Evolutionary conservation across 1,140 invertebrate species (phyloP), one percentile per base, ranked within the genome.

Genomic region (Arctopsyche grandis): DNA sequence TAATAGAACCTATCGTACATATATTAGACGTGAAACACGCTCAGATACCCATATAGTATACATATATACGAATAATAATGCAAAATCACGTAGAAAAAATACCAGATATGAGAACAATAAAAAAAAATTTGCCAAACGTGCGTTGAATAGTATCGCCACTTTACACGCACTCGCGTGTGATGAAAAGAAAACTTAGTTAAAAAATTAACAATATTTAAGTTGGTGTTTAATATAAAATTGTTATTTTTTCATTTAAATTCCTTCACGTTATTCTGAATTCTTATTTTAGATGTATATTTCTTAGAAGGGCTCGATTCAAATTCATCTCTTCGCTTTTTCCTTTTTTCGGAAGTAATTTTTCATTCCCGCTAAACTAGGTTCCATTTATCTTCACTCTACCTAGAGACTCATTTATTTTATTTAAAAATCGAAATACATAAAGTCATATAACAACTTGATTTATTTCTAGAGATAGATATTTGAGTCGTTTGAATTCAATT

Each of bases 31-130:
- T 7, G 29, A 38, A 38, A 38, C 29, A 38, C 29, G 7, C 29
- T 4, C 29, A 7, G 29, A 38, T 4, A 38, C 29, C 1, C 29
- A 7, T 7, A 38, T 38, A n/a, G 29, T 38, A 1, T 7, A 4
- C 29, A n/a, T 38, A 38, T 38, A 38, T 4, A 7, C 29, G 7
- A 4, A 38, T 38, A 38, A 38, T 1, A 7, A 38, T 38, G 29
- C 29, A 38, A 38, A 38, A 38, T 1, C 29, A 38, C 29, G 63
- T 26, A 66, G 63, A 66, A 66, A 66, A 16, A 24, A 66, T 26
- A 66, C 63, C 9, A 10, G 63, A 66, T 66, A 66, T 66, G 63
- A 66, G 63, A 66, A 66, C 26, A 66, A 24, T 66, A 66, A 66
- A 66, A 22, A n/a, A 66, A 66, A 66, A 66, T 66, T 66, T 66